Evolutionary conservation across 2,113 vertebrate species (phyloP).

Genomic region (Cervus canadensis): DNA sequence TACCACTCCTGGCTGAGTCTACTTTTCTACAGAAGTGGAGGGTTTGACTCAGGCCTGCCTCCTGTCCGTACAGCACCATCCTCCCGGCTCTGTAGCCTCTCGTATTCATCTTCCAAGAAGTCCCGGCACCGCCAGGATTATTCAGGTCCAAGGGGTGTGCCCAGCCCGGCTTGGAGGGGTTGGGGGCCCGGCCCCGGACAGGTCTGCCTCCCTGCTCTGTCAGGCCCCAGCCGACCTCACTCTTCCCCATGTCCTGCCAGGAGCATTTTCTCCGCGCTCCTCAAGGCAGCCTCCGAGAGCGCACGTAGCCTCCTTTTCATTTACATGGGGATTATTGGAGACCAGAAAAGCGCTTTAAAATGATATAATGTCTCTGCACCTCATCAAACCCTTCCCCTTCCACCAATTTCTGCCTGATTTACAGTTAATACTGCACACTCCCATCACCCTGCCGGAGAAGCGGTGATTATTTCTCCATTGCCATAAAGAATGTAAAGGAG

Average conservation of each 20-base stretch:
- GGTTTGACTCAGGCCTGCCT: not conserved
- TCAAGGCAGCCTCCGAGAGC: slow-evolving; percentile 53
- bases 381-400: slow-evolving; percentile 81
- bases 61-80: not conserved
- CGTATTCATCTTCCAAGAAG: not conserved
- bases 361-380: slow-evolving; percentile 82
- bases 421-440: slow-evolving; percentile 80
- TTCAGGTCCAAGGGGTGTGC: not conserved
- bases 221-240: not conserved
- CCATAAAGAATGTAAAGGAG: slow-evolving; percentile 82
- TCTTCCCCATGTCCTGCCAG: not conserved
- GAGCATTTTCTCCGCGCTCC: slow-evolving; percentile 48
- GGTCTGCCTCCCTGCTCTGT: not conserved
- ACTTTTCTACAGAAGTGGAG: accelerated
- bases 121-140: not conserved
- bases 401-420: slow-evolving; percentile 81
- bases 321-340: slow-evolving; percentile 81
- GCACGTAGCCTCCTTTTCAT: slow-evolving; percentile 76
- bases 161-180: not conserved
- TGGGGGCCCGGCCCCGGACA: not conserved
- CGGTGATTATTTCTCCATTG: slow-evolving; percentile 81
- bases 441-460: slow-evolving; percentile 78
- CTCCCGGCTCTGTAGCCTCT: not conserved
- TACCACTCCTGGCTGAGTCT: no score
- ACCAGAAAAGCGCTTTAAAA: slow-evolving; percentile 81